Base-by-base conservation (phyloP, 2,113 vertebrate genomes). In the Dicrurus megarhynchus region DNA sequence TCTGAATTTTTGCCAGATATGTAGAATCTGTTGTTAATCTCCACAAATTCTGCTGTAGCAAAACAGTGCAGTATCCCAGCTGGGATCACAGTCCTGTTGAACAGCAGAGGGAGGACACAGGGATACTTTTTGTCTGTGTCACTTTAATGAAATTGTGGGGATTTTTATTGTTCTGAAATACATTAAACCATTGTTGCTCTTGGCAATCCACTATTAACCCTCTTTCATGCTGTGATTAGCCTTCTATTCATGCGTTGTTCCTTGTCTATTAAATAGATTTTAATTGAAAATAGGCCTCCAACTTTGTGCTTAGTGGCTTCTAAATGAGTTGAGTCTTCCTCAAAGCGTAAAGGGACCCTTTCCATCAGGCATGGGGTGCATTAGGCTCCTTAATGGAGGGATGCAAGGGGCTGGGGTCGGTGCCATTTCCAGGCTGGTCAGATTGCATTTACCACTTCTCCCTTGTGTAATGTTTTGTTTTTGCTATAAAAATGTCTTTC, bases 151-250 rank as follows among this genome's bases (percentile, higher is more conserved):
- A 92, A 90, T 65, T 22, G 49, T 7, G 6, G 53, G 64, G 41
- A 39, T 78, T 77, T 70, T 92, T 92, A 87, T 90, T 96, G 85
- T 96, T 92, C 90, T 64, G 80, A 65, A 92, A 76, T 71, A 39
- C 92, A 87, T 93, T 87, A 91, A 96, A 87, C 89, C 3, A 27
- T 84, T 89, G 89, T 89, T 95, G 91, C 95, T 93, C 67, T 79
- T 95, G 95, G 91, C 95, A 90, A 84, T 86, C 73, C 2, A 26
- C 88, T 93, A 78, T 96, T 93, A 96, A 94, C 95, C 83, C 70
- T 84, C 92, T 87, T 96, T 92, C 93, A 82, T 90, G 88, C 96
- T 93, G 92, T 78, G 95, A 92, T 96, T 88, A 93, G 92, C 88
- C 77, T 96, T 87, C 90, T 89, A 89, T 94, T 95, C 88, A 89